phyloP scores from a whole-genome alignment of 2,113 vertebrate species.

The Cyanocitta stelleri region DNA sequence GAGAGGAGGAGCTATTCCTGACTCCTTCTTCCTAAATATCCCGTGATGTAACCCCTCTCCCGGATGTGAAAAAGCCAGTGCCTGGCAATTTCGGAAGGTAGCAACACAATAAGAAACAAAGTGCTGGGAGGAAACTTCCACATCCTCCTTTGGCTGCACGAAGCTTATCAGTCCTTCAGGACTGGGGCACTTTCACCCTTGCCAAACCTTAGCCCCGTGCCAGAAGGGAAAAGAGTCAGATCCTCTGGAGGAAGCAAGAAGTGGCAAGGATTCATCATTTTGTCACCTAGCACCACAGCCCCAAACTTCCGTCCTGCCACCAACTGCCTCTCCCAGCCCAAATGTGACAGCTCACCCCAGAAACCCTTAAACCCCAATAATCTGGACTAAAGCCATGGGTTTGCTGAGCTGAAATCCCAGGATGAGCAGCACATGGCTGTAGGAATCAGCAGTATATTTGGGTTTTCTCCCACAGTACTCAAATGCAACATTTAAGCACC shows the following conservation, averaged over 20 bases:
- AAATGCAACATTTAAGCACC: neutral
- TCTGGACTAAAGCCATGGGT: fast-evolving
- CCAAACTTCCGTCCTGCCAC: fast-evolving
- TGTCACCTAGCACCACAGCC: neutral
- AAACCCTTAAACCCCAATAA: neutral
- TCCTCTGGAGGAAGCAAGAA: neutral
- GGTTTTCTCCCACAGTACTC: neutral
- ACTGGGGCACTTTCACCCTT: slow-evolving; percentile 25
- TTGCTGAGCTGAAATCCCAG: neutral
- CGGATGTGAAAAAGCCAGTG: slow-evolving; percentile 56
- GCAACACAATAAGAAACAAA: slow-evolving; percentile 47
- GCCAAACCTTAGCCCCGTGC: neutral
- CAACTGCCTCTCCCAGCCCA: fast-evolving
- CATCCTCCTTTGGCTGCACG: slow-evolving; percentile 44
- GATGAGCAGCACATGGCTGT: neutral
- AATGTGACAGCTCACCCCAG: neutral
- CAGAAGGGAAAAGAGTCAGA: slow-evolving; percentile 30
- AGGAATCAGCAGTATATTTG: neutral
- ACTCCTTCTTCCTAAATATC: slow-evolving; percentile 38
- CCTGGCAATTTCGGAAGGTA: slow-evolving; percentile 33
- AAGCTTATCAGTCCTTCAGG: slow-evolving; percentile 12
- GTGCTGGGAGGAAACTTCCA: slow-evolving; percentile 63
- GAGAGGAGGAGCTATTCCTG: slow-evolving; percentile 19
- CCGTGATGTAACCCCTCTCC: slow-evolving; percentile 39
- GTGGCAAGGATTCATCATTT: neutral